Percentiles rank a stretch among this genome's conserved stretches.
Evolutionary conservation across 92 coral and sea anemone genomes (phyloP).

Genomic region (Bergia puertoricense): DNA sequence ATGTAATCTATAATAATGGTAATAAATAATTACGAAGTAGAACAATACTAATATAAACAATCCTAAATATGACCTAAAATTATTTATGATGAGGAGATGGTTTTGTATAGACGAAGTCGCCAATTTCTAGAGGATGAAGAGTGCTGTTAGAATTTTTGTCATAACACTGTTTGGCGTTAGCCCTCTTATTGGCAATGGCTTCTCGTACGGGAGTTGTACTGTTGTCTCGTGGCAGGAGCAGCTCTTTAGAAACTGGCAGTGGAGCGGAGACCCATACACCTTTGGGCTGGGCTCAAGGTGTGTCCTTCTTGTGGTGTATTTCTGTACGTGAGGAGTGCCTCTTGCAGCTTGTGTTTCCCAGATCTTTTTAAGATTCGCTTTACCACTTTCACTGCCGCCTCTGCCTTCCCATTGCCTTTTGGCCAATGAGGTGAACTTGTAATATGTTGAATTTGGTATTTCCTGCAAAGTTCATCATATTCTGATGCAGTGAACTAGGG

Average conservation of each 20-base stretch:
- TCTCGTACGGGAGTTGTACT: no score
- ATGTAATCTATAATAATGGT: no score
- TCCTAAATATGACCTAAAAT: no score
- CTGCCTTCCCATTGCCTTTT: conserved; percentile 45
- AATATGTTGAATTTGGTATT: conserved; percentile 10
- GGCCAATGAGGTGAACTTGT: conserved; percentile 48
- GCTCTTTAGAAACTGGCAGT: conserved; percentile 38
- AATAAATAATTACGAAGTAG: no score
- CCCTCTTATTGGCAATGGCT: no score
- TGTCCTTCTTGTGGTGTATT: conserved; percentile 44
- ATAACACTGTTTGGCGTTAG: no score
- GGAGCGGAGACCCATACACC: conserved; percentile 36
- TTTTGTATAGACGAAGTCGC: no score
- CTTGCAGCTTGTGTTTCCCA: conserved; percentile 13
- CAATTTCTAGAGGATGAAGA: no score
- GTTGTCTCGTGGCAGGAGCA: conserved; percentile 44
- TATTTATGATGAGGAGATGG: no score
- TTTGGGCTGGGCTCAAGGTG: conserved; percentile 49
- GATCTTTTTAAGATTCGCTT: conserved; percentile 38
- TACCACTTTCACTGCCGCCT: conserved; percentile 46
- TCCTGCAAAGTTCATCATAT: conserved; percentile 30
- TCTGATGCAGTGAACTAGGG: conserved; percentile 49
- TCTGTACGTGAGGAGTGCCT: conserved; percentile 22
- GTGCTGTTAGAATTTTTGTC: no score
- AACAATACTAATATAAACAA: no score